These are phyloP conservation scores for Lithophane leautieri DNA, from an alignment of 2,888 invertebrate genomes.

Conservation along the genomic window DNA sequence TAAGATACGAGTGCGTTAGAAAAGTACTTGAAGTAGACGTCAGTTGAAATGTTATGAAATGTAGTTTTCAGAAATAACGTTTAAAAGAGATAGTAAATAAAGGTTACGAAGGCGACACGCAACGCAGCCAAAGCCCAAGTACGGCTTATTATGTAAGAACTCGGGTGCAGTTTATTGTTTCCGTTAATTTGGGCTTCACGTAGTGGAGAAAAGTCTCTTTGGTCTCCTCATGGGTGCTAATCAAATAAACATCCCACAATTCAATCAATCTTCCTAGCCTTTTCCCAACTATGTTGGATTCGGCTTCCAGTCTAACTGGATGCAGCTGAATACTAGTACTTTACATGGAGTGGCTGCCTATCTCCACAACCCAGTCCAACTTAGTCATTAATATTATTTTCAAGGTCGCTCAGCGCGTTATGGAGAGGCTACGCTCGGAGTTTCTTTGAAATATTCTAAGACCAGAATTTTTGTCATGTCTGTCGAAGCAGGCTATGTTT, in stretches of 20 bases:
- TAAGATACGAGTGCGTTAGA: conserved; percentile 6
- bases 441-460: neutral
- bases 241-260: too few relatives aligned
- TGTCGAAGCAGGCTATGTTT: neutral
- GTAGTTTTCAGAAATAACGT: neutral
- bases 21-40: neutral
- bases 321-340: too few relatives aligned
- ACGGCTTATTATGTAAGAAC: neutral
- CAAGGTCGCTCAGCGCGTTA: neutral
- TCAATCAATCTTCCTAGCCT: too few relatives aligned
- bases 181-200: too few relatives aligned
- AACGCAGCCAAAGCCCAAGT: neutral
- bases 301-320: too few relatives aligned
- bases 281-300: too few relatives aligned
- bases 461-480: neutral
- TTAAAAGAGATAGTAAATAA: neutral
- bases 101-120: neutral
- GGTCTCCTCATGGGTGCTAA: too few relatives aligned
- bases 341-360: too few relatives aligned
- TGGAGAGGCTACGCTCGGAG: neutral
- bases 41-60: neutral
- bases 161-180: neutral
- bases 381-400: neutral
- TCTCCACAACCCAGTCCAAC: too few relatives aligned
- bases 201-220: too few relatives aligned